Conservation (phyloP, 1,140 invertebrate species). For the Drosophila nigromelanica region DNA sequence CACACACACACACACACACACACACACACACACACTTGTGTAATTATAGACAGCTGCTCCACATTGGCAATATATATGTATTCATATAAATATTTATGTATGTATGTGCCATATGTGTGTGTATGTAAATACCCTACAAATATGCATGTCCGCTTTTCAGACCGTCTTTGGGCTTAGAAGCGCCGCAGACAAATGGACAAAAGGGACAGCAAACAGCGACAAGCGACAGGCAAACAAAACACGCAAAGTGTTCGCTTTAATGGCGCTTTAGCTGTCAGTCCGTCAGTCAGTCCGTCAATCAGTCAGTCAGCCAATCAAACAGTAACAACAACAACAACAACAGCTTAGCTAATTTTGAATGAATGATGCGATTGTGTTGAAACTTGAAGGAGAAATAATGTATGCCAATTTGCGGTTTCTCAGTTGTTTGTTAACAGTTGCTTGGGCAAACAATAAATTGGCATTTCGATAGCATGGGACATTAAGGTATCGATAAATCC, state of each 20-base stretch:
- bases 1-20: constrained; percentile 18
- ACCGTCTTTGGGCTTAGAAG: constrained; percentile 42
- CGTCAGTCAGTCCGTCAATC: constrained; percentile 13
- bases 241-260: constrained; percentile 43
- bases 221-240: constrained; percentile 39
- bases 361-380: constrained; percentile 15
- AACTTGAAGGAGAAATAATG: neutral
- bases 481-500: neutral
- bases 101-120: constrained; percentile 2
- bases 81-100: constrained; percentile 1
- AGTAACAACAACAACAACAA: neutral
- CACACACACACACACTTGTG: constrained; percentile 21
- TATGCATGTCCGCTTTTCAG: constrained; percentile 13
- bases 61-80: constrained; percentile 38
- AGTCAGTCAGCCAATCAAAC: constrained; percentile 8
- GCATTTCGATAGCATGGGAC: neutral
- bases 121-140: constrained; percentile 2
- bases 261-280: constrained; percentile 25
- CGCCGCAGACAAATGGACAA: constrained; percentile 19
- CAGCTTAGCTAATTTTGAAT: constrained; percentile 27
- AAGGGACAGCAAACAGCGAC: constrained; percentile 3
- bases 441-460: neutral
- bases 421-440: constrained; percentile 3
- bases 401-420: constrained; percentile 20
- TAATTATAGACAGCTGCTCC: constrained; percentile 55